These are phyloP conservation scores for Paracanthobrama guichenoti DNA, from an alignment of 2,113 vertebrate genomes.

Conservation along the genomic window DNA sequence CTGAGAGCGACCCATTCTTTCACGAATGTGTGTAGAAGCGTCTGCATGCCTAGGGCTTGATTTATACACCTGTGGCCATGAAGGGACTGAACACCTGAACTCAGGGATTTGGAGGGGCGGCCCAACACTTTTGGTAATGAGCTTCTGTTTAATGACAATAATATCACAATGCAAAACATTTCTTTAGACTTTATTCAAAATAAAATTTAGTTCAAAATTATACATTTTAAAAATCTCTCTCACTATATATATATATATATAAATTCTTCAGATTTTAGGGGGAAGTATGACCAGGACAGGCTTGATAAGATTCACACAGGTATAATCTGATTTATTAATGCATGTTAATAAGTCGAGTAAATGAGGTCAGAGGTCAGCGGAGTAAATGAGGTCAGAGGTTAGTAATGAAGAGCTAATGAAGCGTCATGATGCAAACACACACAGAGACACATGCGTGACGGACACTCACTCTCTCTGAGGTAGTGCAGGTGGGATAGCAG, in stretches of 20 bases:
- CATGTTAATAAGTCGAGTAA: background rate
- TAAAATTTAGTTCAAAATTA: background rate
- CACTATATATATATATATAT: no score
- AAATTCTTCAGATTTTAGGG: background rate
- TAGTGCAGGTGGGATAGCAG: conserved; percentile 92
- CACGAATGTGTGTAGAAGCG: no score
- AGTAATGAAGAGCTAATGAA: background rate
- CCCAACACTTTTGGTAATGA: background rate
- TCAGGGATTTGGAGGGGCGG: no score
- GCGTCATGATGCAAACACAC: background rate
- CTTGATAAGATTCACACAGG: background rate
- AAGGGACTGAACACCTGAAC: no score
- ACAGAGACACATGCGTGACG: background rate
- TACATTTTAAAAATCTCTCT: no score
- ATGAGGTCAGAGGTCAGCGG: background rate
- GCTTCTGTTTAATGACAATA: background rate
- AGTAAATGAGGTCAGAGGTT: background rate
- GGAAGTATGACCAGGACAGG: background rate
- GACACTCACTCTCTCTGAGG: conserved; percentile 90
- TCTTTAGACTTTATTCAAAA: background rate
- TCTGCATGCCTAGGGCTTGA: no score
- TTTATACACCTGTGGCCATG: no score
- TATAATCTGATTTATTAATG: background rate
- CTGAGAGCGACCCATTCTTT: no score
- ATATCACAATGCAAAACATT: background rate